phyloP scores from a whole-genome alignment of 2,113 vertebrate genomes.

The Sclerurus mexicanus region DNA sequence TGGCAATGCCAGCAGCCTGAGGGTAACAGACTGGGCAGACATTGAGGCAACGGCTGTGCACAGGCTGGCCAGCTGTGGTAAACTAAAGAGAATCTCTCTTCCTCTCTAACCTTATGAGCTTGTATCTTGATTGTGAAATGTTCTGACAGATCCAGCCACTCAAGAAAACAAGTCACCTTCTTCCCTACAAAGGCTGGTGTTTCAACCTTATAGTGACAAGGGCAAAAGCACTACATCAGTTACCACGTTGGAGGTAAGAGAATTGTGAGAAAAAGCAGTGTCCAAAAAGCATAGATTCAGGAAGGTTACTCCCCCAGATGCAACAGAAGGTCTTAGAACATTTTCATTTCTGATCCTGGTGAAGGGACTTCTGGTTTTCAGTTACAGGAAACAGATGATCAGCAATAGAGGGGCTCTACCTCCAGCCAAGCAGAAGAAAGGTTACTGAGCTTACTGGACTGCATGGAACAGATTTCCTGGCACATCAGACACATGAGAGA shows the following conservation, averaged over 20 bases:
- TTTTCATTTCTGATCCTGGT: neutral
- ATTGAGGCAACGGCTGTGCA: neutral
- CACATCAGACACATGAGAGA: neutral
- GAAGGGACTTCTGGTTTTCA: neutral
- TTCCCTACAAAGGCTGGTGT: neutral
- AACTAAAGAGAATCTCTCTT: neutral
- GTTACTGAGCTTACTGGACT: neutral
- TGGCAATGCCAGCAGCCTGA: neutral
- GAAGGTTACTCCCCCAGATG: neutral
- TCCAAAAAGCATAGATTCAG: neutral
- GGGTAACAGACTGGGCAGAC: neutral
- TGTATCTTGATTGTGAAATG: neutral
- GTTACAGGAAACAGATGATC: neutral
- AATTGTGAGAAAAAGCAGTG: neutral
- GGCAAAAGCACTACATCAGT: neutral
- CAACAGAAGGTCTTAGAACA: neutral
- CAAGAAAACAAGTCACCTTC: no score
- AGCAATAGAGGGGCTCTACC: rapidly evolving
- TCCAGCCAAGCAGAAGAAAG: neutral
- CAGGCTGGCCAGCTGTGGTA: neutral
- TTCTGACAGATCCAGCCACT: neutral
- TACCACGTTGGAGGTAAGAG: neutral
- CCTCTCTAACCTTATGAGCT: neutral
- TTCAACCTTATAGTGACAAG: neutral
- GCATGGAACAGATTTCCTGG: neutral